Evolutionary conservation across 64 coral and sea anemone genomes (phyloP), one percentile per base, ranked within the genome.

Genomic region (Cladopsammia gracilis): DNA sequence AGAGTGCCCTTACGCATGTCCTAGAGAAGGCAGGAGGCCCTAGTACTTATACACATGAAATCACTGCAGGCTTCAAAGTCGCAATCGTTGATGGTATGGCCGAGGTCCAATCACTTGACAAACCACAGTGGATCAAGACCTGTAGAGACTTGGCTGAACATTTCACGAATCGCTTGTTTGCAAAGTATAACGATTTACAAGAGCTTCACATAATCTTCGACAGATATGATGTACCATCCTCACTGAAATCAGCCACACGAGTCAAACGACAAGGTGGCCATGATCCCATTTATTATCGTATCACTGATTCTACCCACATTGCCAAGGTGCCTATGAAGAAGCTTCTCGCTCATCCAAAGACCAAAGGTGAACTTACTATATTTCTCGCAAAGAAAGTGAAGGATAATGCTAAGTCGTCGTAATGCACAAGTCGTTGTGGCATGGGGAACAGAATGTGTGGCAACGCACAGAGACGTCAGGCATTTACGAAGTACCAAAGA

Each of bases 91-190:
- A 88, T 88, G 23, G 72, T 42, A 88, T 93, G 82, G 91, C 82
- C 13, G 83, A 93, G 70, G 73, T 93, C 81, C 91, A 93, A 77
- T 87, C 82, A 71, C 61, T 70, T 42, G 81, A 93, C 82, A 87
- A 87, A 50, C 90, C 77, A 85, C 66, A 84, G 14, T 92, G 48
- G 90, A 92, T 83, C 54, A 92, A 93, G 84, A 93, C 60, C 53
- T 82, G 78, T 82, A 82, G 78, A 82, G 78, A 92, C 79, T 75
- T 92, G 78, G 89, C 78, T 71, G 79, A 91, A 91, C 67, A 91
- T 74, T 92, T 85, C 51, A 53, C 51, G 51, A 53, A 53, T 53
- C 51, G 51, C 51, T 53, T 53, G 51, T 10, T 53, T 53, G 51
- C 10, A 57, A 83, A 91, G 78, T 72, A 90, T 67, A 79, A 90